These are phyloP conservation scores for Fistularia tabacaria DNA, from an alignment of 2,797 vertebrate genomes.

Conservation along the genomic window DNA sequence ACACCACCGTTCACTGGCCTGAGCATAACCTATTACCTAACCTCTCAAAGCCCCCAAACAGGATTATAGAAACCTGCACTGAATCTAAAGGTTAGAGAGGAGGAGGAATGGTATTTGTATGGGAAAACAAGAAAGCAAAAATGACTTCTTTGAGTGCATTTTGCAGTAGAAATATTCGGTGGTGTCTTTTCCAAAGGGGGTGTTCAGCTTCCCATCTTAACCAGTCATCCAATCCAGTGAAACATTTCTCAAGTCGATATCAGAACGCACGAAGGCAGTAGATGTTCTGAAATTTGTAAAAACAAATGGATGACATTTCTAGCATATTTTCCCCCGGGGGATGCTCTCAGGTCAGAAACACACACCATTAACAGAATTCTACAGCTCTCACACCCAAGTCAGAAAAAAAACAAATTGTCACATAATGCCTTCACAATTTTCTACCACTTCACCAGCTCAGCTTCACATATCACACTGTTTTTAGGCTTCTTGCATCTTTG, in stretches of 20 bases:
- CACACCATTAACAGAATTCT: conserved; percentile 3
- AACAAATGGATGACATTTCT: conserved; percentile 6
- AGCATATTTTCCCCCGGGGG: conserved; percentile 2
- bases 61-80: conserved; percentile 3
- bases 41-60: background rate
- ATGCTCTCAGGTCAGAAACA: conserved; percentile 40
- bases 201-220: conserved; percentile 35
- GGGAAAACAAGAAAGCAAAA: background rate
- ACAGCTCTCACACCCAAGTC: conserved; percentile 5
- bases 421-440: conserved; percentile 53
- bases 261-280: conserved; percentile 2
- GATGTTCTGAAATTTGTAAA: conserved; percentile 2
- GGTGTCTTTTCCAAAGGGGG: conserved; percentile 17
- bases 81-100: conserved; percentile 1
- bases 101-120: conserved; percentile 22
- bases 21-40: conserved; percentile 5
- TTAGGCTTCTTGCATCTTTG: background rate
- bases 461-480: conserved; percentile 15
- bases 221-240: conserved; percentile 17
- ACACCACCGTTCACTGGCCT: conserved; percentile 4
- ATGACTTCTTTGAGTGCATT: conserved; percentile 2
- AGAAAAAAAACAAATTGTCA: conserved; percentile 20
- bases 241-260: conserved; percentile 7
- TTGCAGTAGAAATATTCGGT: no score
- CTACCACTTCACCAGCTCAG: conserved; percentile 52